Base-by-base conservation (phyloP, 2,113 vertebrate genomes). In the Istiophorus platypterus region DNA sequence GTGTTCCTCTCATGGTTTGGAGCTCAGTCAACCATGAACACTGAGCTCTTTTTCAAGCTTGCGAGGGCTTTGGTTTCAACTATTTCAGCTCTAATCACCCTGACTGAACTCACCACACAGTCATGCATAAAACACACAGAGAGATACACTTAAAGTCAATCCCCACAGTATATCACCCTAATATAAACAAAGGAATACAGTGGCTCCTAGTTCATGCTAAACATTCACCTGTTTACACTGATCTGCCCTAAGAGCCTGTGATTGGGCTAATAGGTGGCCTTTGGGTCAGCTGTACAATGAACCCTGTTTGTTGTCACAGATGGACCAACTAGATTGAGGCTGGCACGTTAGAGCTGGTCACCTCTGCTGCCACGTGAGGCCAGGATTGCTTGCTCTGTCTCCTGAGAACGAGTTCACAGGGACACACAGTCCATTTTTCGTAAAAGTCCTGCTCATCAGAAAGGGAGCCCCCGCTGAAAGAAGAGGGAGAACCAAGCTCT, bases 351-450 rank as follows among this genome's bases (percentile, higher is more conserved):
- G 68, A 67, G 58, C 51, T 24, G 78, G 81, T 91, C 91, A 88
- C 72, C 81, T 84, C 69, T 75, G 67, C 72, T 79, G 83, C 84
- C 92, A 91, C 78, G 87, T 93, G 90, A 92, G 76, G 72, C 85
- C 34, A 69, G 9, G 9, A 57, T 54, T 64, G 78, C 74, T 70
- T 2, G 54, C 83, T 77, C 84, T 58, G 68, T 54, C 78, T 77
- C 39, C 29, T 59, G 56, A 66, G 72, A 87, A 85, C 57, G 7
- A 45, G 78, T 79, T 85, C 81, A 73, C 82, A 85, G 78, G 91
- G 84, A 91, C 82, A 91, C 27, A 20, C 76, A 47, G 77, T 72
- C 59, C 63, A 69, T 45, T 90, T 3, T 45, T 90, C 4, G 26
- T 47, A 76, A 66, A 57, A 76, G 11, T 63, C 61, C 67, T 17